Evolutionary conservation across 2,113 vertebrate genomes (phyloP).

Genomic region (Peromyscus leucopus): DNA sequence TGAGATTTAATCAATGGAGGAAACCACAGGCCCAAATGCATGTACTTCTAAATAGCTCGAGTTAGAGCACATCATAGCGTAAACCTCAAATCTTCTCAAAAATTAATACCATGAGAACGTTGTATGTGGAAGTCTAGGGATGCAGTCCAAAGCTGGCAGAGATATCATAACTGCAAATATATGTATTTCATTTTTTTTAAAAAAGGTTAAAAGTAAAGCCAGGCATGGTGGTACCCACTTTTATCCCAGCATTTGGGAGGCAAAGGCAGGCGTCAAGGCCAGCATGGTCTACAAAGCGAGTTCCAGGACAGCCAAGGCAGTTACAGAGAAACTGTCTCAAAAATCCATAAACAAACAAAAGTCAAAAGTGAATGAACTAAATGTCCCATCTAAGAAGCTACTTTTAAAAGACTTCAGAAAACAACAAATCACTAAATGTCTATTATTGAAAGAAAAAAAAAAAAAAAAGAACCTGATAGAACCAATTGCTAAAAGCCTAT

Average conservation of each 20-base stretch:
- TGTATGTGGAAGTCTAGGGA: background rate
- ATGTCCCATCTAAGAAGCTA: background rate
- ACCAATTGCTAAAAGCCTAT: background rate
- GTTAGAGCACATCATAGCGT: background rate
- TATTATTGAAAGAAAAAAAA: background rate
- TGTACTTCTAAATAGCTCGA: background rate
- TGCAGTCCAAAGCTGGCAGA: background rate
- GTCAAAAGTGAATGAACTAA: slow-evolving; percentile 3
- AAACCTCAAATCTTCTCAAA: slow-evolving; percentile 26
- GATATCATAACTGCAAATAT: background rate
- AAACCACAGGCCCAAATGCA: background rate
- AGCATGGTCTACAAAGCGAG: too few species aligned
- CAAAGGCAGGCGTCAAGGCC: too few species aligned
- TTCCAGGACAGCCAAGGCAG: background rate
- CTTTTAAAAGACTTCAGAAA: background rate
- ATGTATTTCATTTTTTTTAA: background rate
- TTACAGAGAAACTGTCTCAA: background rate
- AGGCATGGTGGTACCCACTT: too few species aligned
- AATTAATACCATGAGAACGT: background rate
- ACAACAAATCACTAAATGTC: background rate
- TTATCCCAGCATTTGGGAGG: too few species aligned
- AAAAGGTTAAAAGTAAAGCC: slow-evolving; percentile 5
- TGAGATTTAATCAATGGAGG: background rate
- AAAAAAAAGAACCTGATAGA: background rate
- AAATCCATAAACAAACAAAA: background rate